These are phyloP conservation scores for Aphidius gifuensis DNA, from an alignment of 1,140 invertebrate genomes.

Conservation along the genomic window DNA sequence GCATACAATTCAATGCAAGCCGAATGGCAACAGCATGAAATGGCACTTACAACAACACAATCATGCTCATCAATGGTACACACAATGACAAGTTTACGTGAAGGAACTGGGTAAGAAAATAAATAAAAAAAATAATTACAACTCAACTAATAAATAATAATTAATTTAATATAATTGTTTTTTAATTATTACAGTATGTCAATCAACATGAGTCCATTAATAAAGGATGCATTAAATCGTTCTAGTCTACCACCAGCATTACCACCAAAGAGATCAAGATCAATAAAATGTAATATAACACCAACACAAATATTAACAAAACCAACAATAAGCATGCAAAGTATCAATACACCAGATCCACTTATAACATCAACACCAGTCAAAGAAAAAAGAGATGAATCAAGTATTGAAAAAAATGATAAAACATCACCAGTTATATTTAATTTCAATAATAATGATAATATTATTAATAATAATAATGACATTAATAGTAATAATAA, in stretches of 20 bases:
- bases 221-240: slow-evolving; percentile 43
- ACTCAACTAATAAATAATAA: background rate
- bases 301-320: slow-evolving; percentile 48
- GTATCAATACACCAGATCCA: slow-evolving; percentile 41
- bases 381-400: slow-evolving; percentile 37
- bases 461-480: slow-evolving; percentile 3
- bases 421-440: slow-evolving; percentile 25
- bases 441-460: slow-evolving; percentile 11
- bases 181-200: slow-evolving; percentile 36
- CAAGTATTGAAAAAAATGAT: slow-evolving; percentile 39
- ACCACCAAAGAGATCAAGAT: slow-evolving; percentile 69
- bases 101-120: slow-evolving; percentile 46
- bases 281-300: slow-evolving; percentile 49
- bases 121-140: background rate
- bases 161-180: slow-evolving; percentile 14
- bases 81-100: slow-evolving; percentile 49
- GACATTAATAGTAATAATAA: slow-evolving; percentile 6
- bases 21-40: slow-evolving; percentile 65
- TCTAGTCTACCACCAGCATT: slow-evolving; percentile 68
- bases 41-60: slow-evolving; percentile 59
- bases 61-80: slow-evolving; percentile 60
- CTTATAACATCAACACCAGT: slow-evolving; percentile 46
- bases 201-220: slow-evolving; percentile 44
- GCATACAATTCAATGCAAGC: slow-evolving; percentile 70
- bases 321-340: slow-evolving; percentile 43